Base-by-base conservation (phyloP, 2,888 invertebrate species). In the Patella depressa region DNA sequence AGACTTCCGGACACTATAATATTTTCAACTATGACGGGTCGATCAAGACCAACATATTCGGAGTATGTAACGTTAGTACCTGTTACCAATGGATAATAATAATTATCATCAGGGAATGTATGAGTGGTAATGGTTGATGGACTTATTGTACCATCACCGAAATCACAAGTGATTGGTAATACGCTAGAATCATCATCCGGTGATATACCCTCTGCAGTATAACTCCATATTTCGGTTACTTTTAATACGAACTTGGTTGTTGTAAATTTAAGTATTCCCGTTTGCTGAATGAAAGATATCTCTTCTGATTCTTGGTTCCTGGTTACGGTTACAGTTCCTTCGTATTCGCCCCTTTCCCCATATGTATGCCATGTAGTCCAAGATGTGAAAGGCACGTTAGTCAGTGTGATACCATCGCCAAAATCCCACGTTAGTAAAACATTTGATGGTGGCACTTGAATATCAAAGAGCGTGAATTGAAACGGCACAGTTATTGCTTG, bases 381-480 rank as follows among this genome's bases (percentile, higher is more conserved):
- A 17, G 14, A 34, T 3, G 19, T 53, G 17, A 75, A 54, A 54
- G 4, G 3, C 11, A 53, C 19, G 17, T 14, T 15, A 15, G 29
- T 34, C 14, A 15, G 17, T 7, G 24, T 59, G 29, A n/a, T 69
- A 0, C 59, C 53, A 65, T 76, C 76, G 3, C 72, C 73, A 24
- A 76, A 76, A 29, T 76, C 73, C 76, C 76, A 76, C 2, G 34
- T 14, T 15, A 69, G n/a, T 17, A 34, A n/a, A 3, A 72, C 73
- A n/a, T 71, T 59, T 2, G 69, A 69, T 1, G 76, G 76, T 7
- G 69, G 65, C 3, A 12, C 53, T 24, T 57, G 12, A 24, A 69
- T 53, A 24, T 65, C 69, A 12, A 34, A 72, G n/a, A 73, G 53
- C 17, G 53, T 11, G 12, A 76, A 53, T 2, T 3, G 72, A 70